Evolutionary conservation across 2,888 invertebrate genomes (phyloP).

Genomic region (Papilio demoleus): DNA sequence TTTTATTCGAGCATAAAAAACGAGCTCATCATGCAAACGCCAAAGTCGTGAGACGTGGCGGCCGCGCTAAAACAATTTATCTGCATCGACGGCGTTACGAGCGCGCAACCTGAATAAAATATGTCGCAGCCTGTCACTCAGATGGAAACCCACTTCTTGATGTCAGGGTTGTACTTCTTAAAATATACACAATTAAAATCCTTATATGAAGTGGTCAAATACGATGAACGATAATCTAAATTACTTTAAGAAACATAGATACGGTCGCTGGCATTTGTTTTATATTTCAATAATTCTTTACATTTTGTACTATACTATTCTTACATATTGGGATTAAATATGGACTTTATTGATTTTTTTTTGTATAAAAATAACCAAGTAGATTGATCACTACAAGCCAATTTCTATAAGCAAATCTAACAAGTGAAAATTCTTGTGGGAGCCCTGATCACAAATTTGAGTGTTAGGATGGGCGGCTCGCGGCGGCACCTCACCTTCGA

Average conservation of each 20-base stretch:
- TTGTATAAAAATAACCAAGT: background rate
- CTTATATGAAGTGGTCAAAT: constrained; percentile 45
- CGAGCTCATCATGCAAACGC: constrained; percentile 83
- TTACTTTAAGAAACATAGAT: background rate
- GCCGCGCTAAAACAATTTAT: constrained; percentile 83
- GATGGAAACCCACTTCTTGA: constrained; percentile 59
- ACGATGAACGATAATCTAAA: background rate
- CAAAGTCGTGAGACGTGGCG: constrained; percentile 78
- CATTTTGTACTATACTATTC: background rate
- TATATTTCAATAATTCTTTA: background rate
- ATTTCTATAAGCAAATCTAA: background rate
- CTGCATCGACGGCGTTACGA: constrained; percentile 83
- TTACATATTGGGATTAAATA: background rate
- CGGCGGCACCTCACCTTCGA: constrained; percentile 56
- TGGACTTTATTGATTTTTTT: background rate
- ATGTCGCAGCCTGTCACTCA: constrained; percentile 81
- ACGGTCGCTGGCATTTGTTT: background rate
- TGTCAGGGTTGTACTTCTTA: constrained; percentile 25
- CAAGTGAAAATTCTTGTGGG: constrained; percentile 43
- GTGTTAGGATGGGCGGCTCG: constrained; percentile 62
- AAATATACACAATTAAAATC: background rate
- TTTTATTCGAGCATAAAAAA: constrained; percentile 83
- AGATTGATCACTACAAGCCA: too few species aligned
- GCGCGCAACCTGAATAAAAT: constrained; percentile 81
- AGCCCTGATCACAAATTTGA: constrained; percentile 73